These are phyloP conservation scores for silkworm (Bombyx mori) DNA, from an alignment of 1,140 invertebrate genomes.

Conservation along the genomic window DNA sequence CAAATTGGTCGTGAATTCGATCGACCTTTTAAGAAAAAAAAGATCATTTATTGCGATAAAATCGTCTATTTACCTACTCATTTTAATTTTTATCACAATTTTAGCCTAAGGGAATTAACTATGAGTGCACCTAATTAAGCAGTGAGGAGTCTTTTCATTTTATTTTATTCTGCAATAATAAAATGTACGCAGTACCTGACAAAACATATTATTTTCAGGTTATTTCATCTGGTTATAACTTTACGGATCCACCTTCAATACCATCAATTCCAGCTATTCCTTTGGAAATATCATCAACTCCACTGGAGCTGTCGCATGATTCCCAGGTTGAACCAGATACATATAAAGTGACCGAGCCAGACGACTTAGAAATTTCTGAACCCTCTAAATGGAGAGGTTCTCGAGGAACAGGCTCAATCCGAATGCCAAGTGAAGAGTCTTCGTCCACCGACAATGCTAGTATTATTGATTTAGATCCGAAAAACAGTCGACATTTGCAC, in stretches of 20 bases:
- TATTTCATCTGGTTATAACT: conserved; percentile 53
- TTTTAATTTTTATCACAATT: no score
- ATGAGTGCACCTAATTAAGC: no score
- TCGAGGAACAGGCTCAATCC: conserved; percentile 74
- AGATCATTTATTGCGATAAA: no score
- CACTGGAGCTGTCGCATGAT: conserved; percentile 44
- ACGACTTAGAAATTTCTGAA: conserved; percentile 63
- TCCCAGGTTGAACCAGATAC: conserved; percentile 40
- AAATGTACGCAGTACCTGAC: no score
- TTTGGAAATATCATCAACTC: conserved; percentile 57
- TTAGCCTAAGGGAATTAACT: no score
- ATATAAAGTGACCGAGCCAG: conserved; percentile 66
- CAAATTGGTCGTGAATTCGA: no score
- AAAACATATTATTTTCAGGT: conserved; percentile 38
- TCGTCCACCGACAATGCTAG: conserved; percentile 54
- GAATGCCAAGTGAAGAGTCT: conserved; percentile 71
- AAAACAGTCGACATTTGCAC: conserved; percentile 33
- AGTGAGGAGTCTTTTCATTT: no score
- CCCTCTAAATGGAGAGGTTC: conserved; percentile 73
- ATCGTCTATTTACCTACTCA: no score
- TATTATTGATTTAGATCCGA: conserved; percentile 67
- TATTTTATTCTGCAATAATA: no score
- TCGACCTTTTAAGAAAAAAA: no score
- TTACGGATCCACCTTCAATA: conserved; percentile 39
- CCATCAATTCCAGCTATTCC: conserved; percentile 36